Evolutionary conservation across 2,888 invertebrate species (phyloP).

Genomic region (Sepiola atlantica): DNA sequence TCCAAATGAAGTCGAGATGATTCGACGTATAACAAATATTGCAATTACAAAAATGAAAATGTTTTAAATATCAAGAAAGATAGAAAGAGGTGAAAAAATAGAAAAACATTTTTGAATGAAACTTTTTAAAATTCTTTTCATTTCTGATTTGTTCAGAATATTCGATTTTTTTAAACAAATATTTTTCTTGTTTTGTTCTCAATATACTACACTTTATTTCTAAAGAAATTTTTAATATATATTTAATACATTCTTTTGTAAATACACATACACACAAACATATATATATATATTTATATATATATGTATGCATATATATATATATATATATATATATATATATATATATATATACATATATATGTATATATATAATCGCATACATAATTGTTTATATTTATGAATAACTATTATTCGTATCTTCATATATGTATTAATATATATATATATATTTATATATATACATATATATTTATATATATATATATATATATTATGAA

Average conservation of each 20-base stretch:
- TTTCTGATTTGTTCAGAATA: background rate
- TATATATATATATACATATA: background rate
- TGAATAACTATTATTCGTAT: too few species aligned
- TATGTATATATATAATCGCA: background rate
- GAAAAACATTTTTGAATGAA: background rate
- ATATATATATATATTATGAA: too few species aligned
- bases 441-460: too few species aligned
- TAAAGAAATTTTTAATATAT: too few species aligned
- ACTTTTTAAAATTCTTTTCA: background rate
- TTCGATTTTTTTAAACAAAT: background rate
- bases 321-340: background rate
- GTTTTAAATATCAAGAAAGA: conserved; percentile 2
- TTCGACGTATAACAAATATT: background rate
- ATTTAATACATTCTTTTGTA: too few species aligned
- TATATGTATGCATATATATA: background rate
- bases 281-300: background rate
- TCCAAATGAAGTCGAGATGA: background rate
- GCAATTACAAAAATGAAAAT: conserved; percentile 11
- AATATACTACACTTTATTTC: too few species aligned
- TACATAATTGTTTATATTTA: background rate
- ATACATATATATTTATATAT: too few species aligned
- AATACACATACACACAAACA: background rate
- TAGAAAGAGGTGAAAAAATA: background rate
- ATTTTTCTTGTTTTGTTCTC: too few species aligned
- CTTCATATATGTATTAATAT: too few species aligned